A percentile compares a stretch with the other conserved stretches of the same genome.
These are phyloP conservation scores for Phenacoccus solenopsis DNA, from an alignment of 1,140 invertebrate species.

Conservation along the genomic window DNA sequence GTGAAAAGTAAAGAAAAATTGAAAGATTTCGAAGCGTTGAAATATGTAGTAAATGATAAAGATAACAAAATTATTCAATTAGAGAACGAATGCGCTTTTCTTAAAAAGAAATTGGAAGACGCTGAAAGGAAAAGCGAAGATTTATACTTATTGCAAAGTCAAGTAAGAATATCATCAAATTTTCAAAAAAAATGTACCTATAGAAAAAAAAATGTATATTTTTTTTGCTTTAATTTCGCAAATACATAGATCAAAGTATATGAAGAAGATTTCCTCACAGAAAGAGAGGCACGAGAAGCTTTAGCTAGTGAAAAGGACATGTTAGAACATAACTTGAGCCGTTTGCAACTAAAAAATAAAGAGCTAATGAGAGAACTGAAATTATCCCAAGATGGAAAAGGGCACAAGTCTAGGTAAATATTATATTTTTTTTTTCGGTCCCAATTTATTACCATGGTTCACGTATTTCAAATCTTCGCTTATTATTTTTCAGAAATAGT, in stretches of 20 bases:
- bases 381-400: background rate
- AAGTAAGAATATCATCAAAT: background rate
- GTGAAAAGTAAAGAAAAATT: background rate
- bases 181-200: too few relatives aligned
- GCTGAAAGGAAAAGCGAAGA: conserved; percentile 1
- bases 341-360: background rate
- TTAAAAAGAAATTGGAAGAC: background rate
- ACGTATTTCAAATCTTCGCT: background rate
- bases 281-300: background rate
- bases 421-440: background rate
- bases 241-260: conserved; percentile 12
- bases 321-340: background rate
- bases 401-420: background rate
- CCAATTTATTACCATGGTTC: background rate
- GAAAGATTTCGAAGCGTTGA: background rate
- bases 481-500: background rate
- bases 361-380: background rate
- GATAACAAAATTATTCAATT: background rate
- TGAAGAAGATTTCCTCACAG: conserved; percentile 4
- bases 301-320: background rate
- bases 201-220: too few relatives aligned
- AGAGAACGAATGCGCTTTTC: background rate
- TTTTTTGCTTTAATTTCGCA: background rate
- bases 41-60: background rate
- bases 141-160: conserved; percentile 6